These are phyloP conservation scores for Tylochromis polylepis DNA, from an alignment of 2,113 vertebrate genomes.

Conservation along the genomic window DNA sequence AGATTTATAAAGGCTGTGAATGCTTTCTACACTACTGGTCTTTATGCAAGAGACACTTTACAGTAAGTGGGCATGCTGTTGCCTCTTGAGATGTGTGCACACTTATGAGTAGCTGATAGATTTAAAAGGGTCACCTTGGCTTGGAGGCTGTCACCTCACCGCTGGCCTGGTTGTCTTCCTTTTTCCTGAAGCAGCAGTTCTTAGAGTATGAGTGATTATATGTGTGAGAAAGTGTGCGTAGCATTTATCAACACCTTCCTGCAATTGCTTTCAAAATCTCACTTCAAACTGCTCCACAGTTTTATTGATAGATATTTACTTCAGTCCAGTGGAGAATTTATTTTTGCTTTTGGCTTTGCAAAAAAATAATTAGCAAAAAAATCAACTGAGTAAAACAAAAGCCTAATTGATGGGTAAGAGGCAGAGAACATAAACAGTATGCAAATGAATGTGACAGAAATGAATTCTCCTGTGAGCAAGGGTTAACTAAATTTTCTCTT, in stretches of 20 bases:
- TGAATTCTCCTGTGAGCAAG: neutral
- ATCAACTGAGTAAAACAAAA: slow-evolving; percentile 46
- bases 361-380: slow-evolving; percentile 41
- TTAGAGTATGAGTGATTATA: slow-evolving; percentile 1
- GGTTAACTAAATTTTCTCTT: slow-evolving; percentile 30
- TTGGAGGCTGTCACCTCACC: slow-evolving; percentile 28
- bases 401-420: slow-evolving; percentile 42
- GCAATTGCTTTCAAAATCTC: neutral
- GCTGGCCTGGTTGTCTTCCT: neutral
- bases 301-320: slow-evolving; percentile 40
- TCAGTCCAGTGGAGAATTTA: slow-evolving; percentile 13
- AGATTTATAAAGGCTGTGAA: neutral
- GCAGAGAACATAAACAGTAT: slow-evolving; percentile 33
- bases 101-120: slow-evolving; percentile 16
- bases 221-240: neutral
- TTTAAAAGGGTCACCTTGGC: slow-evolving; percentile 64
- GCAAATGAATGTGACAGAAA: slow-evolving; percentile 11
- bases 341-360: slow-evolving; percentile 7
- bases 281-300: slow-evolving; percentile 9
- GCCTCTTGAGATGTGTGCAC: neutral
- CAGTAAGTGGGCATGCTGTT: neutral
- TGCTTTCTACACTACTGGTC: neutral
- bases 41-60: neutral
- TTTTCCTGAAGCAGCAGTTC: slow-evolving; percentile 16
- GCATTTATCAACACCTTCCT: neutral